Base-by-base conservation (phyloP, 1,140 invertebrate genomes). In the Drosophila navojoa region DNA sequence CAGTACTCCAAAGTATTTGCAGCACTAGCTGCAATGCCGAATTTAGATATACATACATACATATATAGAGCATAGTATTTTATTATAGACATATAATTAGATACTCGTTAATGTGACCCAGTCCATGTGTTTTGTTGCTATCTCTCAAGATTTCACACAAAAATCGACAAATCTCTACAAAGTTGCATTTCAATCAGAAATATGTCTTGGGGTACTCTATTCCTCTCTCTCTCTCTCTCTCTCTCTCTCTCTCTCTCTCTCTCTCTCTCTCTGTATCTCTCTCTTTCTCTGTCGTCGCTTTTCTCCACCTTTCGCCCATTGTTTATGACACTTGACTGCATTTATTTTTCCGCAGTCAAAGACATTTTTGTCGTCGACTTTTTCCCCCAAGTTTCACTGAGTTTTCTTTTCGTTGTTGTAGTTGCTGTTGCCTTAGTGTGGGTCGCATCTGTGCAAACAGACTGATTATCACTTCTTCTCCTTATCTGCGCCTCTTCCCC, bases 271-370 rank as follows among this genome's bases (percentile, higher is more conserved):
- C 29, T 61, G 32, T 50, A 7, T 40, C 10, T 42, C 42, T 35
- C 9, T 35, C 6, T 45, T 1, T 57, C 61, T 77, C 47, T 77
- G 64, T 19, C 42, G 42, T 9, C 64, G 64, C 77, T 74, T 84
- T 86, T 81, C 82, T 79, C 76, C 72, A 69, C 82, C 84, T 82
- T 76, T 87, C 79, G 82, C 82, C 82, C 84, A 87, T 87, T 87
- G 84, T 87, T 87, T 87, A 89, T 81, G 82, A 79, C 76, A 87
- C 76, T 82, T 87, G 68, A 72, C 79, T 77, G 84, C 76, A 71
- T 89, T 38, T 77, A 86, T 86, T 87, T 74, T 87, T 87, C 82
- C 82, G 84, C 76, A 82, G 79, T 79, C 82, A 66, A 68, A 87
- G 79, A 89, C 84, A 87, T 82, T 87, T 87, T 87, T 89, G 76